These are phyloP conservation scores for Thymelicus sylvestris DNA, from an alignment of 2,888 invertebrate species.

Conservation along the genomic window DNA sequence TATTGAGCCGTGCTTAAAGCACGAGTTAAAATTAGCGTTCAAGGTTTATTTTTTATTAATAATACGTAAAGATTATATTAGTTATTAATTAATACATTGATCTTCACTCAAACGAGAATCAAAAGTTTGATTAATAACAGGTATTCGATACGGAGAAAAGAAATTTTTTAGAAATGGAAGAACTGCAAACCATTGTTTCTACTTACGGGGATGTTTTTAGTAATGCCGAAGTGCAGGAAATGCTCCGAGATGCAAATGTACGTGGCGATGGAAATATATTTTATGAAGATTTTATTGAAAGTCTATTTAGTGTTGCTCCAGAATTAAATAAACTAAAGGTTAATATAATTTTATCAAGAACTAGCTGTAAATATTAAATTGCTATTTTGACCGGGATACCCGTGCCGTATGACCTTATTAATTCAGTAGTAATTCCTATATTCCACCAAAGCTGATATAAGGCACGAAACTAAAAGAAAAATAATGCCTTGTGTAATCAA, in stretches of 20 bases:
- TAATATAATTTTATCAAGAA: constrained; percentile 43
- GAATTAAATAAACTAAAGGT: constrained; percentile 67
- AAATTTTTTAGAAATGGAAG: constrained; percentile 64
- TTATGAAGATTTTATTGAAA: constrained; percentile 69
- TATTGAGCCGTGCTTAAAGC: constrained; percentile 62
- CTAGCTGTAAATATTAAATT: too few species aligned
- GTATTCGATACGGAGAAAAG: constrained; percentile 74
- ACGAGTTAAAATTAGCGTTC: constrained; percentile 71
- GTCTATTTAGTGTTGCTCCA: constrained; percentile 66
- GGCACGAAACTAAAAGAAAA: too few species aligned
- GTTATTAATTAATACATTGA: too few species aligned
- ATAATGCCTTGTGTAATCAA: too few species aligned
- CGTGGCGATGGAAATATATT: constrained; percentile 69
- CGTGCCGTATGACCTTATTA: too few species aligned
- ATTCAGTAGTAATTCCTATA: too few species aligned
- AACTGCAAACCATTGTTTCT: constrained; percentile 60
- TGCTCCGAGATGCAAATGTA: constrained; percentile 70
- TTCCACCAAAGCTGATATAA: too few species aligned
- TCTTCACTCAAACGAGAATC: too few species aligned
- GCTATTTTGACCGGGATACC: too few species aligned
- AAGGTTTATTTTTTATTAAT: constrained; percentile 49
- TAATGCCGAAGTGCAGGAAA: constrained; percentile 61
- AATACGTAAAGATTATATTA: too few species aligned
- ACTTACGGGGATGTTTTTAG: constrained; percentile 58
- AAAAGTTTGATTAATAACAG: constrained; percentile 47